A percentile compares a stretch with the other conserved stretches of the same genome.
These are phyloP conservation scores for Callipepla squamata DNA, from an alignment of 2,113 vertebrate genomes.

Conservation along the genomic window DNA sequence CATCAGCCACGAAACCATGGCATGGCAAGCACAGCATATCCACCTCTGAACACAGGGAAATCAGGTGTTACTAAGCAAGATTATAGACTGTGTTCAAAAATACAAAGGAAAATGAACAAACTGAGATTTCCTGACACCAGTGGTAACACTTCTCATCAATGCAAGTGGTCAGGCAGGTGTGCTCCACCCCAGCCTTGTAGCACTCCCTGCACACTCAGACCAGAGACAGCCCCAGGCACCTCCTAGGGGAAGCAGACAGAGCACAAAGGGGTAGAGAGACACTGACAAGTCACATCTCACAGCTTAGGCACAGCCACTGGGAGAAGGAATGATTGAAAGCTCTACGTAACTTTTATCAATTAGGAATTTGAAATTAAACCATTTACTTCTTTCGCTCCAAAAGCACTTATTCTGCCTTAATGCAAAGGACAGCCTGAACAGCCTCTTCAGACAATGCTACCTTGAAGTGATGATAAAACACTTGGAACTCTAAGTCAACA, in stretches of 20 bases:
- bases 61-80: not conserved
- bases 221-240: fast-evolving
- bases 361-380: not conserved
- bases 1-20: not conserved
- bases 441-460: not conserved
- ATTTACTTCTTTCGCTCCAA: not conserved
- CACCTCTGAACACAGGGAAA: not conserved
- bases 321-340: not conserved
- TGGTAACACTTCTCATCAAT: not conserved
- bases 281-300: not conserved
- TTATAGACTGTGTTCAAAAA: not conserved
- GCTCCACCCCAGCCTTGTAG: not conserved
- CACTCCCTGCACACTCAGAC: not conserved
- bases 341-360: not conserved
- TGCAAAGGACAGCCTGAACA: not conserved
- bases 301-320: not conserved
- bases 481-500: not conserved
- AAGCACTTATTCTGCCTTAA: not conserved
- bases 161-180: not conserved
- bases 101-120: not conserved
- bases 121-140: not conserved
- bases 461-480: not conserved
- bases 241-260: not conserved
- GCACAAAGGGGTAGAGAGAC: not conserved
- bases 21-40: not conserved